phyloP scores from a whole-genome alignment of 2,888 invertebrate species.

The Acleris holmiana region DNA sequence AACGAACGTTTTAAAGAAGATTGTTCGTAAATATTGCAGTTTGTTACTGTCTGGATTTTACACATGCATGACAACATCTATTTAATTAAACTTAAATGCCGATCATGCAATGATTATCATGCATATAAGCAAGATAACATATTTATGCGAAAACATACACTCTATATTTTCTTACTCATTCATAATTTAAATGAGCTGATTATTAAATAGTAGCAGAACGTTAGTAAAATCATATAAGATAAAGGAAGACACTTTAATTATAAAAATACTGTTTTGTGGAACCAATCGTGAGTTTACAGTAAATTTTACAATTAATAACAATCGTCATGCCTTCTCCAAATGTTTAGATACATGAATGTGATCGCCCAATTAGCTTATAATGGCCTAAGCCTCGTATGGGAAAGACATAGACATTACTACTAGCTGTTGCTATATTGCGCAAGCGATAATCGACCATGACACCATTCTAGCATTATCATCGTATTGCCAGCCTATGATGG shows the following conservation, averaged over 20 bases:
- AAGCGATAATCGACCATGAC: slow-evolving; percentile 73
- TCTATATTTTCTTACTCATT: neutral
- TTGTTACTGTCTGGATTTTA: neutral
- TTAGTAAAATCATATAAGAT: neutral
- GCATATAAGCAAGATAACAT: slow-evolving; percentile 4
- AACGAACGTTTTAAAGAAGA: no score
- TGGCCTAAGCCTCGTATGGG: slow-evolving; percentile 66
- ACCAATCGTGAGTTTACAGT: neutral
- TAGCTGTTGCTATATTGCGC: slow-evolving; percentile 60
- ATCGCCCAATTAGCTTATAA: slow-evolving; percentile 67
- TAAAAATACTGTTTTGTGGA: neutral
- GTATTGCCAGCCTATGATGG: slow-evolving; percentile 45
- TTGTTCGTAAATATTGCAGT: no score
- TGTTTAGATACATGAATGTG: slow-evolving; percentile 42
- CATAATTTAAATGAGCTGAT: neutral
- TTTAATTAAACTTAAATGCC: neutral
- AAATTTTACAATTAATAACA: neutral
- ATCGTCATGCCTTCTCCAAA: slow-evolving; percentile 36
- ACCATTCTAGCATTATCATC: slow-evolving; percentile 60
- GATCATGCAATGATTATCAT: neutral
- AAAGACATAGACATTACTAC: slow-evolving; percentile 60
- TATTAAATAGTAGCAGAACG: neutral
- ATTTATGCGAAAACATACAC: slow-evolving; percentile 12
- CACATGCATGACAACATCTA: neutral
- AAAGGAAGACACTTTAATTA: neutral